phyloP scores from a whole-genome alignment of 2,113 vertebrate genomes.

The Perca flavescens region DNA sequence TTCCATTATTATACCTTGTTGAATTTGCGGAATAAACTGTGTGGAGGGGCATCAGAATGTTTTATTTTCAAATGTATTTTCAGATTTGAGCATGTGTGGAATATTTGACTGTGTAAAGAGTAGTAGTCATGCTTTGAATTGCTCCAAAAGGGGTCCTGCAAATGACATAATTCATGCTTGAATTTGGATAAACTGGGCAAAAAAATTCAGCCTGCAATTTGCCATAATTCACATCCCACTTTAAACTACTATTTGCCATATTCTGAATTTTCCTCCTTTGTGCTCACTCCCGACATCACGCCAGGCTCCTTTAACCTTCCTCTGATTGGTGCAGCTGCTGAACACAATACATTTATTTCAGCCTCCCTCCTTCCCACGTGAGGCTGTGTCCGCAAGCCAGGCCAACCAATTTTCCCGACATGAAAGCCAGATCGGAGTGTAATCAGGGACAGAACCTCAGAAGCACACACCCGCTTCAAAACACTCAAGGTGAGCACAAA shows the following conservation, averaged over 20 bases:
- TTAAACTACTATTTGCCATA: conserved; percentile 24
- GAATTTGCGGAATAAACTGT: neutral
- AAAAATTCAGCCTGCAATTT: conserved; percentile 13
- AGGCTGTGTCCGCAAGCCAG: conserved; percentile 48
- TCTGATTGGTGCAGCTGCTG: conserved; percentile 43
- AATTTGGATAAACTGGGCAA: conserved; percentile 8
- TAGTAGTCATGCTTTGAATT: neutral
- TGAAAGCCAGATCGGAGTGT: conserved; percentile 15
- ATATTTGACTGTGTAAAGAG: neutral
- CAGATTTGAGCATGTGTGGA: neutral
- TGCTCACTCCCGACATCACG: conserved; percentile 22
- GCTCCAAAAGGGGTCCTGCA: neutral
- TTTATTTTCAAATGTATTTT: neutral
- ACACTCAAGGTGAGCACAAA: conserved; percentile 35
- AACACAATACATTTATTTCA: conserved; percentile 22
- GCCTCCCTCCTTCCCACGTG: neutral
- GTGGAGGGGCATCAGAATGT: neutral
- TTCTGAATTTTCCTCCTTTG: neutral
- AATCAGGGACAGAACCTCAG: conserved; percentile 62
- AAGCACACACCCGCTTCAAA: conserved; percentile 55
- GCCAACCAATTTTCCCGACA: conserved; percentile 60
- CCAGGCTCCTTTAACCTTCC: conserved; percentile 38
- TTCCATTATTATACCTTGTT: neutral
- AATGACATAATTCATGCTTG: neutral
- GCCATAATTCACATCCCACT: neutral